Percentiles rank a stretch among this genome's conserved stretches.
Evolutionary conservation across 2,113 vertebrate genomes (phyloP).

Genomic region (Stictonetta naevosa): DNA sequence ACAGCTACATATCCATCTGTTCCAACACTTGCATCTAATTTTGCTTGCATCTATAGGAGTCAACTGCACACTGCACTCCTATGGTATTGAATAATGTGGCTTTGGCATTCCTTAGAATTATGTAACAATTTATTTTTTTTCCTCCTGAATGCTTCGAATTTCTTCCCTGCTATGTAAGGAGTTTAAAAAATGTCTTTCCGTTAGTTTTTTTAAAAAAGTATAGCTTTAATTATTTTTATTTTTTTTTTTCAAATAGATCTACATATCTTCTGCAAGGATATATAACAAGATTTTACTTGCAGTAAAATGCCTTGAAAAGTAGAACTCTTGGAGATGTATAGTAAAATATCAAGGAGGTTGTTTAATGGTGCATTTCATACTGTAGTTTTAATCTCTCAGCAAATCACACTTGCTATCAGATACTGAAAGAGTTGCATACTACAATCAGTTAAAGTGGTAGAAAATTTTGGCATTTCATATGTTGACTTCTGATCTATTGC

Average conservation of each 20-base stretch:
- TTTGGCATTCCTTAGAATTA: neutral
- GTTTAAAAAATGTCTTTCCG: neutral
- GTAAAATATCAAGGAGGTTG: neutral
- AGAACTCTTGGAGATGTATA: neutral
- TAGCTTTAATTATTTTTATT: neutral
- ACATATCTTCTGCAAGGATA: neutral
- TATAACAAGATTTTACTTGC: neutral
- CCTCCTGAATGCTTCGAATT: neutral
- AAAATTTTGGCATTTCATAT: neutral
- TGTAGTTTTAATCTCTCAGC: neutral
- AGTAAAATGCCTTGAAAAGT: neutral
- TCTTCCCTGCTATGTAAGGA: neutral
- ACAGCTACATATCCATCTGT: neutral
- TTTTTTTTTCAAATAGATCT: neutral
- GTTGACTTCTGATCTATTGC: neutral
- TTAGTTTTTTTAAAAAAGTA: neutral
- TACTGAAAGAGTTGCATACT: neutral
- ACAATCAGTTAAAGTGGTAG: neutral
- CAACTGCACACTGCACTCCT: neutral
- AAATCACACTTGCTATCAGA: neutral
- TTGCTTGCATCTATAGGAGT: neutral
- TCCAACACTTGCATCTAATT: neutral
- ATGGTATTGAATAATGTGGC: neutral
- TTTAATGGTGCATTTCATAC: neutral
- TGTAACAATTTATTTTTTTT: neutral